A percentile compares a stretch with the other conserved stretches of the same genome.
Conservation (phyloP, 2,888 invertebrate genomes). For the Aproaerema taeniolella region DNA sequence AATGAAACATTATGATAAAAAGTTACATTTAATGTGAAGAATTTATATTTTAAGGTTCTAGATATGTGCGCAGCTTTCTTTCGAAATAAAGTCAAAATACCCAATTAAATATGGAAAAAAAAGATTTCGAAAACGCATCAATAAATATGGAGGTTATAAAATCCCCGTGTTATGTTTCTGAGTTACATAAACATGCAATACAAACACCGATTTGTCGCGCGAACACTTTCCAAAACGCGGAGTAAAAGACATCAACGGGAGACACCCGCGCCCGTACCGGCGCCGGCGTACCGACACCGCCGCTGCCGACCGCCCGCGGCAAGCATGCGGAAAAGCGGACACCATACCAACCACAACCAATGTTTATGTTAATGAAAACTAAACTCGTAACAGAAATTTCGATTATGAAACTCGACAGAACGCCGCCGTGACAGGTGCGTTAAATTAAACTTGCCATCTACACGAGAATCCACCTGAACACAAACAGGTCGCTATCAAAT, state of each 20-base stretch:
- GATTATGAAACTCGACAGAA: conserved; percentile 9
- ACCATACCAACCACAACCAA: neutral
- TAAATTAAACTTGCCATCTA: conserved; percentile 15
- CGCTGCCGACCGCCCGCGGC: neutral
- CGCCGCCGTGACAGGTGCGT: conserved; percentile 4
- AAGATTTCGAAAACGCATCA: conserved; percentile 16
- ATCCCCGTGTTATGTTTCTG: conserved; percentile 7
- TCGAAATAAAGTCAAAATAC: too few species aligned
- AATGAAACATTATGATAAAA: too few species aligned
- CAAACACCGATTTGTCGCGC: conserved; percentile 47
- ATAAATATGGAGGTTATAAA: conserved; percentile 2
- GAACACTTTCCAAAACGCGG: conserved; percentile 65
- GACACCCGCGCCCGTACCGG: conserved; percentile 23
- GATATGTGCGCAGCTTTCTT: too few species aligned
- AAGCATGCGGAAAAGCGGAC: neutral
- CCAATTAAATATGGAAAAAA: too few species aligned
- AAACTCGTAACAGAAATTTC: conserved; percentile 7
- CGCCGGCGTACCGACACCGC: neutral
- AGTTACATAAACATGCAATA: conserved; percentile 39
- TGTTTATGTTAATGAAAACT: neutral
- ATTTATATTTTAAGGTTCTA: too few species aligned
- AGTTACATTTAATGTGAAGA: too few species aligned
- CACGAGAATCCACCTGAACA: conserved; percentile 18
- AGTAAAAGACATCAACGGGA: conserved; percentile 73
- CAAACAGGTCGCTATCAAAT: conserved; percentile 35